Evolutionary conservation across 2,888 invertebrate species (phyloP).

Genomic region (Caradrina kadenii): DNA sequence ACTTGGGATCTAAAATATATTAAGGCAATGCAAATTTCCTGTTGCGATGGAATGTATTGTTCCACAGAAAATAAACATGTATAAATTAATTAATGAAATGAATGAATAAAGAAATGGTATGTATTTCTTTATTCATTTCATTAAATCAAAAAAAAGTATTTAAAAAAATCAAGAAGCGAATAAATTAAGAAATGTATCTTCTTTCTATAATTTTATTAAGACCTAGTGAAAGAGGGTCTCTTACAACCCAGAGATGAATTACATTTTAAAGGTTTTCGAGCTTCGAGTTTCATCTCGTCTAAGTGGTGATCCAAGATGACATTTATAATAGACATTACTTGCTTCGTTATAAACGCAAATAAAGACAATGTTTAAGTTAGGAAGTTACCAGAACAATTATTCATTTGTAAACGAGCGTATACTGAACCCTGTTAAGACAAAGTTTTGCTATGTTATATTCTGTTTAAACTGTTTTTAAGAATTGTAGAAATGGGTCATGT

Average conservation of each 20-base stretch:
- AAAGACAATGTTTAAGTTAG: slow-evolving; percentile 45
- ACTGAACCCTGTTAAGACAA: slow-evolving; percentile 3
- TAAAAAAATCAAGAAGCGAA: too few relatives aligned
- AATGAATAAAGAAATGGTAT: too few relatives aligned
- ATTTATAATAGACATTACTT: slow-evolving; percentile 35
- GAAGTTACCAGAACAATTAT: slow-evolving; percentile 31
- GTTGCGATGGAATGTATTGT: too few relatives aligned
- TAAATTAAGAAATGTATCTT: neutral
- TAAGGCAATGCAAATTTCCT: too few relatives aligned
- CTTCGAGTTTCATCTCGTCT: slow-evolving; percentile 15
- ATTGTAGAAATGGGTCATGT: slow-evolving; percentile 11
- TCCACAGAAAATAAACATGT: too few relatives aligned
- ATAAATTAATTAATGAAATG: too few relatives aligned
- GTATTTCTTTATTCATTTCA: too few relatives aligned
- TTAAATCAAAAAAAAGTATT: too few relatives aligned
- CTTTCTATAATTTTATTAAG: slow-evolving; percentile 13
- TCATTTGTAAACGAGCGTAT: slow-evolving; percentile 28
- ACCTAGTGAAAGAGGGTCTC: slow-evolving; percentile 2
- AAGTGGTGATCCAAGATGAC: slow-evolving; percentile 17
- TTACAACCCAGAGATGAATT: slow-evolving; percentile 24
- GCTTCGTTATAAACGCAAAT: slow-evolving; percentile 49
- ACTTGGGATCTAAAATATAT: too few relatives aligned
- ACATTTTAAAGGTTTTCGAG: slow-evolving; percentile 22
- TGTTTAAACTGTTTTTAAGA: neutral
- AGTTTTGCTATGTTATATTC: slow-evolving; percentile 24